phyloP scores from a whole-genome alignment of 2,113 vertebrate species.

The Channa maculata region DNA sequence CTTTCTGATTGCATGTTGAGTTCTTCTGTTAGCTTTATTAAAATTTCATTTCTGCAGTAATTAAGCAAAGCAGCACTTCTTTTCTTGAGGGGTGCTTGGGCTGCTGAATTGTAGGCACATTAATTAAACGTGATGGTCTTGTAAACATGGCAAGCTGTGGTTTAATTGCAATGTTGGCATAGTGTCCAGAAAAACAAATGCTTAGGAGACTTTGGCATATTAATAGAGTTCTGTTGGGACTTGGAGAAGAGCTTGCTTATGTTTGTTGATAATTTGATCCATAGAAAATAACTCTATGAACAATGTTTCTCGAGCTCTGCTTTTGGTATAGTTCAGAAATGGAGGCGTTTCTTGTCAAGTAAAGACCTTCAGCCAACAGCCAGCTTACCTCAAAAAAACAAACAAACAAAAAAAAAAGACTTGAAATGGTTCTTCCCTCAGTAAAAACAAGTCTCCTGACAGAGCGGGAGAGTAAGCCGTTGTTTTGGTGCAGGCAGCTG shows the following conservation, averaged over 20 bases:
- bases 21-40: conserved; percentile 80
- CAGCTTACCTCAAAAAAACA: conserved; percentile 10
- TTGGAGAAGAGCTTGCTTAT: conserved; percentile 48
- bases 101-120: conserved; percentile 69
- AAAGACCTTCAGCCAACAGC: conserved; percentile 30
- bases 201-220: conserved; percentile 52
- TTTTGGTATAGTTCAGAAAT: conserved; percentile 24
- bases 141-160: conserved; percentile 74
- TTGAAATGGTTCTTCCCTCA: conserved; percentile 28
- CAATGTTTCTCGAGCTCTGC: conserved; percentile 15
- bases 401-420: conserved; percentile 9
- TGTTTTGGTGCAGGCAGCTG: conserved; percentile 63
- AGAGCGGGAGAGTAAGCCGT: conserved; percentile 54
- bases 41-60: conserved; percentile 79
- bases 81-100: conserved; percentile 69
- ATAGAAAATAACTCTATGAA: conserved; percentile 43
- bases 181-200: conserved; percentile 57
- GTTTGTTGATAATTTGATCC: conserved; percentile 66
- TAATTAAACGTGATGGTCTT: conserved; percentile 78
- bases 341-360: conserved; percentile 16
- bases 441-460: conserved; percentile 57
- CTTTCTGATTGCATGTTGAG: conserved; percentile 77
- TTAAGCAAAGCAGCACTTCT: conserved; percentile 77
- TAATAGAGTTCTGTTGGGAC: conserved; percentile 45
- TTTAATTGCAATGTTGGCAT: conserved; percentile 70